These are phyloP conservation scores for Limenitis camilla DNA, from an alignment of 2,888 invertebrate species.

Conservation along the genomic window DNA sequence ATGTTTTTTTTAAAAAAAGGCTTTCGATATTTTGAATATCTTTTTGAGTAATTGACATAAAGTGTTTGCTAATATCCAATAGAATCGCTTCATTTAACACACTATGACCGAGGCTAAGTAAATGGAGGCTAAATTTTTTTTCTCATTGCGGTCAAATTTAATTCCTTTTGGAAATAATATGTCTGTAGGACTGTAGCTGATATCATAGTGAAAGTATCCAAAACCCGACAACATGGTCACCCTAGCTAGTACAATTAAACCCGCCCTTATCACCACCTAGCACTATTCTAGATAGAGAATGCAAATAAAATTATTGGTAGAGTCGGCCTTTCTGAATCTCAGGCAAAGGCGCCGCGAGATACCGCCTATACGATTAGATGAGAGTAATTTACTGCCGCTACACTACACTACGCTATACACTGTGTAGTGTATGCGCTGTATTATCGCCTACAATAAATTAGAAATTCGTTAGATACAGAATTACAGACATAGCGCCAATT, in stretches of 20 bases:
- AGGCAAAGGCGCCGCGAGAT: slow-evolving; percentile 69
- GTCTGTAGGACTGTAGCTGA: neutral
- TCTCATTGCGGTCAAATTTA: too few relatives aligned
- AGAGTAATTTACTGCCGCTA: slow-evolving; percentile 63
- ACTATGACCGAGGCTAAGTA: too few relatives aligned
- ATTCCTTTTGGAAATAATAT: too few relatives aligned
- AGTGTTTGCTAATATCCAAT: too few relatives aligned
- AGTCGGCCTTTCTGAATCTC: slow-evolving; percentile 57
- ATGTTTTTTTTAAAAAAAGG: too few relatives aligned
- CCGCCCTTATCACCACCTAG: slow-evolving; percentile 42
- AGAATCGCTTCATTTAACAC: too few relatives aligned
- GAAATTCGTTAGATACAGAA: slow-evolving; percentile 73
- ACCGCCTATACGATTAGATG: slow-evolving; percentile 65
- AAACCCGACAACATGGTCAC: neutral
- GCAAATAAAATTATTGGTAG: slow-evolving; percentile 56
- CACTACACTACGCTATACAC: neutral
- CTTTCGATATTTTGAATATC: too few relatives aligned
- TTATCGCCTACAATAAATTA: slow-evolving; percentile 70
- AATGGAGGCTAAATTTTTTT: too few relatives aligned
- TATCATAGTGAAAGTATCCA: neutral
- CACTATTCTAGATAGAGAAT: slow-evolving; percentile 37
- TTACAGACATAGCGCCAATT: slow-evolving; percentile 70
- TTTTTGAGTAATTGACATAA: too few relatives aligned
- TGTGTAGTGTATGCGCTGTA: slow-evolving; percentile 8
- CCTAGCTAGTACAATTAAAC: slow-evolving; percentile 28